Conservation (phyloP, 2,888 invertebrate species). For the Drosophila falleni region DNA sequence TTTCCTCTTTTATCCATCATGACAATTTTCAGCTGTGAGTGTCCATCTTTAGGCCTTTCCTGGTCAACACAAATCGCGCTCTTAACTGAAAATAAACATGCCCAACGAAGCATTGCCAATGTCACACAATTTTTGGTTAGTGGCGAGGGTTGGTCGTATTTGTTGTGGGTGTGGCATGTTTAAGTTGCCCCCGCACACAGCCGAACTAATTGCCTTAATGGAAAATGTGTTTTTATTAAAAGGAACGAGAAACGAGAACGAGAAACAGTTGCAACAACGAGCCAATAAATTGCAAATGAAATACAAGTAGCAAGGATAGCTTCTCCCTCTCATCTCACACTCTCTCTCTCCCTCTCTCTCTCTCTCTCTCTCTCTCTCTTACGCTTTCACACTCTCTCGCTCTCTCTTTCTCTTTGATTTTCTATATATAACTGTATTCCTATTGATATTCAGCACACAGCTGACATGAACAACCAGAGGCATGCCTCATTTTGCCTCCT, state of each 20-base stretch:
- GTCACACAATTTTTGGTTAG: slow-evolving; percentile 8
- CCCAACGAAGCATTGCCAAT: slow-evolving; percentile 4
- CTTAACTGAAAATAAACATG: slow-evolving; percentile 21
- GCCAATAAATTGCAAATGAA: slow-evolving; percentile 66
- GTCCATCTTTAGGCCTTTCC: slow-evolving; percentile 29
- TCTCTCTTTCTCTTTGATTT: not conserved
- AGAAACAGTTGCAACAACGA: too few species aligned
- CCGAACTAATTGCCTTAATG: slow-evolving; percentile 35
- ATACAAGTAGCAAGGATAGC: slow-evolving; percentile 39
- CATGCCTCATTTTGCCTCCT: slow-evolving; percentile 6
- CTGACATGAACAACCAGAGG: slow-evolving; percentile 13
- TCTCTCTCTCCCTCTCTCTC: not conserved
- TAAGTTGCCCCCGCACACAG: not conserved
- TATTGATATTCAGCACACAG: slow-evolving; percentile 27
- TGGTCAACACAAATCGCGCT: slow-evolving; percentile 21
- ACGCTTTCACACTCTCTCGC: not conserved
- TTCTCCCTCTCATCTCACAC: not conserved
- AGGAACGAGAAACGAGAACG: not conserved
- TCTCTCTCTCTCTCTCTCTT: not conserved
- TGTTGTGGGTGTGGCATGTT: slow-evolving; percentile 34
- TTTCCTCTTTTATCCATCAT: not conserved
- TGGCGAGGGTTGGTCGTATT: slow-evolving; percentile 10
- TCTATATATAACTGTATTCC: slow-evolving; percentile 12
- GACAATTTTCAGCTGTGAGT: slow-evolving; percentile 20
- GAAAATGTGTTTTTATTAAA: not conserved